Base-by-base conservation (phyloP, 2,113 vertebrate genomes). In the Oryzias javanicus region DNA sequence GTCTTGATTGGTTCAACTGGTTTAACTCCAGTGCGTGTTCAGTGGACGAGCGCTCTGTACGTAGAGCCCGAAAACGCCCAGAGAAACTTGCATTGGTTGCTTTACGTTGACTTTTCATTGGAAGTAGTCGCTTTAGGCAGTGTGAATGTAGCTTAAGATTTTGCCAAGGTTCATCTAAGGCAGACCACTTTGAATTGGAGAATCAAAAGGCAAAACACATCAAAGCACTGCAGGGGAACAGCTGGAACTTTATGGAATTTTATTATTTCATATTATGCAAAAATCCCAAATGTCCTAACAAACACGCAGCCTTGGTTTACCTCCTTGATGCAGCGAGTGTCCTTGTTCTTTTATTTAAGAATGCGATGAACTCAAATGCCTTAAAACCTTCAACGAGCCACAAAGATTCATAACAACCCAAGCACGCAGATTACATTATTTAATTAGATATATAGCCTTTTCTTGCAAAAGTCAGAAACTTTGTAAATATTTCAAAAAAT, bases 321-420 rank as follows among this genome's bases (percentile, higher is more conserved):
- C 25, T 63, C 56, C 22, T 53, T 49, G 29, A 52, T 54, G 55
- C 45, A 53, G 29, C 10, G 16, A 66, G 18, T 35, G 25, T 62
- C 49, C 51, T 75, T 27, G 25, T 64, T 53, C n/a, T 35, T 51
- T 70, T 54, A 46, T 55, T 48, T 47, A 49, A 52, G 29, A 67
- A 47, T 40, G 59, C n/a, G 56, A 4, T 18, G 42, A 62, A n/a
- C 42, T 27, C 18, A 18, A 24, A 47, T 67, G 14, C 49, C 45
- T 60, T 22, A 41, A 46, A 27, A 13, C n/a, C 19, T 5, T 25
- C 12, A 8, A 17, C 24, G 47, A 54, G 24, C n/a, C 1, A 25
- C 48, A 42, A 18, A 15, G 4, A 25, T 24, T 41, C 50, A 64
- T 70, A 49, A 57, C 4, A 47, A n/a, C 55, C 15, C 19, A 42